Base-by-base conservation (phyloP, 1,140 invertebrate species). In the Hypothenemus hampei region DNA sequence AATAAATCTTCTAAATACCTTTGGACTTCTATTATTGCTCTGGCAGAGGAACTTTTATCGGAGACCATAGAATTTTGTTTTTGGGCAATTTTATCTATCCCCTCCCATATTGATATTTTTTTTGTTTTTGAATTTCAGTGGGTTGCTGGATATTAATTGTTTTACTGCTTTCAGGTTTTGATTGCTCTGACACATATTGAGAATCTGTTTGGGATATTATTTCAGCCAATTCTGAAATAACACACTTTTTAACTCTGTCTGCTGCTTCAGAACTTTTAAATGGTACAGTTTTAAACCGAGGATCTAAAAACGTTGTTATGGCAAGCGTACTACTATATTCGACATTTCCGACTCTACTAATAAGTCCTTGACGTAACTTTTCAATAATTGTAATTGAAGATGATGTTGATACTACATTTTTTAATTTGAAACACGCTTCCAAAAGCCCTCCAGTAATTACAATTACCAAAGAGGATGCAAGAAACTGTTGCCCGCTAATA, bases 271-370 rank as follows among this genome's bases (percentile, higher is more conserved):
- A 23, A 10, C 60, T 20, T 55, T 24, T 13, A 24, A 44, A 44
- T 6, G 20, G 20, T 4, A 24, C 4, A 44, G 47, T 50, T 43
- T 66, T 63, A 23, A 54, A 66, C 15, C 59, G 15, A 1, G 65
- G 65, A 44, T 66, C 65, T 15, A 65, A 36, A 16, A 66, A 57
- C 15, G 63, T 65, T 16, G 47, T 26, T 8, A 63, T 49, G 16
- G 54, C 57, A 11, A 65, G 22, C 16, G 58, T 50, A 20, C 36
- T 48, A 20, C 55, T 52, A 23, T 63, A 43, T 23, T 63, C 49
- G 10, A 63, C 26, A 4, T 49, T 56, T 10, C 44, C 33, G 0
- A 48, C 33, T 10, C 53, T 22, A 21, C 11, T 16, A 56, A 19
- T 46, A 20, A 51, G 15, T 35, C 22, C 63, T 57, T 51, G 50